These are phyloP conservation scores for Pogonocichla stellata DNA, from an alignment of 2,113 vertebrate species.

Conservation along the genomic window DNA sequence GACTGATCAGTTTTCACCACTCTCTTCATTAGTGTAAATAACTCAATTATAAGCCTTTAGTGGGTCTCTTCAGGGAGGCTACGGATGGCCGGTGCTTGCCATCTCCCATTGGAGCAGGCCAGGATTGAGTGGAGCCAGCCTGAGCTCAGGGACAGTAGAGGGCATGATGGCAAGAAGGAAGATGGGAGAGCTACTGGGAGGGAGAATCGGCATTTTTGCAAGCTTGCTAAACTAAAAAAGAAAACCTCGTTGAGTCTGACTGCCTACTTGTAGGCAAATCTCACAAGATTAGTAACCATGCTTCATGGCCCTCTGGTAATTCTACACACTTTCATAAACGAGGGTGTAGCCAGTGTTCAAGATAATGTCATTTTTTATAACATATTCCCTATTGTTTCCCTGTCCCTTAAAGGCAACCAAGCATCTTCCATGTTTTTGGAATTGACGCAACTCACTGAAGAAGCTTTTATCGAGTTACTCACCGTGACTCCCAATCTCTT, in stretches of 20 bases:
- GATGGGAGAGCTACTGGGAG: not conserved
- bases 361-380: constrained; percentile 51
- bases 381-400: constrained; percentile 32
- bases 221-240: not conserved
- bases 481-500: constrained; percentile 56
- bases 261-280: constrained; percentile 9
- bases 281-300: constrained; percentile 16
- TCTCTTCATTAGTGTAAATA: constrained; percentile 52
- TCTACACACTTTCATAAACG: not conserved
- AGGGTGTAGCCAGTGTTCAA: constrained; percentile 33
- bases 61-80: not conserved
- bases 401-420: constrained; percentile 51
- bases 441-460: constrained; percentile 25
- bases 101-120: accelerated
- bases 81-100: not conserved
- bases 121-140: not conserved
- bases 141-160: not conserved
- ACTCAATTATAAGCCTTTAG: constrained; percentile 41
- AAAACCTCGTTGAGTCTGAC: not conserved
- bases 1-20: constrained; percentile 42
- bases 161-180: not conserved
- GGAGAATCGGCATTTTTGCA: not conserved
- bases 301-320: constrained; percentile 20
- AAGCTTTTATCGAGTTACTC: constrained; percentile 59
- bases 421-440: not conserved